phyloP scores from a whole-genome alignment of 53 echinoderm and acorn worm species.

The Temnopleurus reevesii region DNA sequence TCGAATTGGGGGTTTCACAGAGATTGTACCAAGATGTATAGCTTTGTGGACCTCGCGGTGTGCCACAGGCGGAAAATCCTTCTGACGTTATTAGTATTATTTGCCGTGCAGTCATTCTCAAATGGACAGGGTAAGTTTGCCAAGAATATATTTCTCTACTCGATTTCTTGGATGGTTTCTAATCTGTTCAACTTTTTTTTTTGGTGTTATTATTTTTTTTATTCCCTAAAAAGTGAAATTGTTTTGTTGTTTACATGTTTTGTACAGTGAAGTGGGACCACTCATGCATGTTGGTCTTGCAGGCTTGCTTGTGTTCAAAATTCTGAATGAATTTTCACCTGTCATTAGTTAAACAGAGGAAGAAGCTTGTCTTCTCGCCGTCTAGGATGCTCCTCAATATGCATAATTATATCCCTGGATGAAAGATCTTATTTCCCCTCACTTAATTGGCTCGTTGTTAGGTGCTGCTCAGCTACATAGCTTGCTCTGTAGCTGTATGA shows the following conservation, averaged over 20 bases:
- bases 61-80: conserved; percentile 58
- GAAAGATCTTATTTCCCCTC: not conserved
- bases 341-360: not conserved
- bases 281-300: conserved; percentile 65
- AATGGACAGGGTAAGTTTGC: conserved; percentile 55
- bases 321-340: conserved; percentile 10
- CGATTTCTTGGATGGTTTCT: not conserved
- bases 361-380: not conserved
- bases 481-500: not conserved
- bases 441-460: not conserved
- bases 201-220: too few species aligned
- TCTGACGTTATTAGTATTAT: conserved; percentile 52
- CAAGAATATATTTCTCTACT: not conserved
- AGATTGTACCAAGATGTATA: conserved; percentile 61
- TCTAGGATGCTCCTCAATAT: not conserved
- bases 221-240: conserved; percentile 11
- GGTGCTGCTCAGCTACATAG: not conserved
- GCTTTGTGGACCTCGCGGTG: conserved; percentile 59
- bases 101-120: conserved; percentile 54
- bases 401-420: not conserved
- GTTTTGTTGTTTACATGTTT: conserved; percentile 45
- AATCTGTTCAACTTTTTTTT: not conserved
- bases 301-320: conserved; percentile 58
- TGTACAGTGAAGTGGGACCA: conserved; percentile 51
- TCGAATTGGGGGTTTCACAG: conserved; percentile 41